Conservation (phyloP, 2,888 invertebrate species). For the Netelia inedita region DNA sequence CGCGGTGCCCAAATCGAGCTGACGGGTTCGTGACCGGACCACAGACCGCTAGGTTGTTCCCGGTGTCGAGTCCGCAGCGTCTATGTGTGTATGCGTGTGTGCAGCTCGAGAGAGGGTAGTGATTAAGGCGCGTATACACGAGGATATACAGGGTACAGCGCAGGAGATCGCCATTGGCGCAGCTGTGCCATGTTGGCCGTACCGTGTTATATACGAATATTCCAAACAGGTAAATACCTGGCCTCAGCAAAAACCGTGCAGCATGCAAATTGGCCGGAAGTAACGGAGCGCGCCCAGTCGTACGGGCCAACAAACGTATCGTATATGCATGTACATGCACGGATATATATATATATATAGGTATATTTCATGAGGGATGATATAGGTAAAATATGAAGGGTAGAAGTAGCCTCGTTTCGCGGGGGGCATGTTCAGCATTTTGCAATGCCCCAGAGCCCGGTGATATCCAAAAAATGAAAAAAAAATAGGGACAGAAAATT, state of each 20-base stretch:
- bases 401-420: constrained; percentile 52
- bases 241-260: constrained; percentile 67
- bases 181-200: constrained; percentile 36
- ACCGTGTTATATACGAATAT: constrained; percentile 58
- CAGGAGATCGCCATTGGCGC: constrained; percentile 21
- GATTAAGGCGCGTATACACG: constrained; percentile 61
- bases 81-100: constrained; percentile 23
- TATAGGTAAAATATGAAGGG: constrained; percentile 41
- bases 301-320: constrained; percentile 51
- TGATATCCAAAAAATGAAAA: constrained; percentile 22
- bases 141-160: constrained; percentile 25
- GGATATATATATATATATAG: background rate
- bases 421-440: constrained; percentile 58
- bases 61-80: background rate
- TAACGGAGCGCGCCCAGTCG: constrained; percentile 51
- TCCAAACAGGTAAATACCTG: constrained; percentile 64
- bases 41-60: background rate
- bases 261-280: constrained; percentile 69
- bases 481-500: constrained; percentile 22
- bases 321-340: constrained; percentile 30
- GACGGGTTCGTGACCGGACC: constrained; percentile 62
- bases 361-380: constrained; percentile 14
- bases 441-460: constrained; percentile 44
- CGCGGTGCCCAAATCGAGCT: constrained; percentile 45
- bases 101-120: constrained; percentile 54